These are phyloP conservation scores for Rotaria socialis DNA, from an alignment of 2,888 invertebrate species.

Conservation along the genomic window DNA sequence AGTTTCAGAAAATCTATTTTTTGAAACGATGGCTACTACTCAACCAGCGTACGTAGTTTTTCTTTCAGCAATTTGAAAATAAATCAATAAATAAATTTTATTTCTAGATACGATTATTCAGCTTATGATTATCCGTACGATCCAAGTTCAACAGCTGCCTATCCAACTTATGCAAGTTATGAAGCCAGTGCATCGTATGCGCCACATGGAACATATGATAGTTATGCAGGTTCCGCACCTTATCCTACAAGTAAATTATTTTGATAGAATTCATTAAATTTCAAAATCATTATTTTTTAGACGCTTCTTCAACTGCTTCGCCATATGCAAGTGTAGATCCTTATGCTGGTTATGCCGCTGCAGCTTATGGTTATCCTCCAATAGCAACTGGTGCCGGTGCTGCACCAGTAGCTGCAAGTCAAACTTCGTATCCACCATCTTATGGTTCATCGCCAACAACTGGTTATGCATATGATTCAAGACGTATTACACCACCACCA, in stretches of 20 bases:
- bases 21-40: background rate
- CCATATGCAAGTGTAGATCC: slow-evolving; percentile 10
- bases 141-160: background rate
- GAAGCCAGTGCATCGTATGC: background rate
- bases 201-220: background rate
- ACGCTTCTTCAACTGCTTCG: background rate
- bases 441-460: background rate
- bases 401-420: background rate
- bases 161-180: background rate
- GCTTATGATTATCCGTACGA: background rate
- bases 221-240: background rate
- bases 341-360: slow-evolving; percentile 1
- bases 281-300: background rate
- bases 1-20: background rate
- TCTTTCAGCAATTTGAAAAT: background rate
- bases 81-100: background rate
- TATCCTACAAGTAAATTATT: background rate
- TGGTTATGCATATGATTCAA: background rate
- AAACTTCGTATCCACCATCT: background rate
- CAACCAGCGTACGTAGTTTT: background rate
- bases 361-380: background rate
- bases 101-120: background rate
- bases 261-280: background rate
- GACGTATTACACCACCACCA: slow-evolving; percentile 6
- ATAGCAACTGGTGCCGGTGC: background rate